phyloP scores from a whole-genome alignment of 2,113 vertebrate genomes.

The Tyto alba region DNA sequence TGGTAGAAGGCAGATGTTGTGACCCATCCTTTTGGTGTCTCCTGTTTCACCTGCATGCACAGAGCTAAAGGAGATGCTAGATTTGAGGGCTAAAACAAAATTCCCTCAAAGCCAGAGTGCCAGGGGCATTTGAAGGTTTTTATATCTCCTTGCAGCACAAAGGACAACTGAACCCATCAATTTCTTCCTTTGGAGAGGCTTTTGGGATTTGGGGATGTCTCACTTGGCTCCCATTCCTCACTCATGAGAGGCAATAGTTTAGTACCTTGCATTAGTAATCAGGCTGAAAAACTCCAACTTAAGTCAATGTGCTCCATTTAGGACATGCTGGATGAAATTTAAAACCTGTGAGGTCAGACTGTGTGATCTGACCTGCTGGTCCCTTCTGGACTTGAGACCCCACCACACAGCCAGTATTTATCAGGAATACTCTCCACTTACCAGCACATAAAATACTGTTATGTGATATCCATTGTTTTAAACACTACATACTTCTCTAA shows the following conservation, averaged over 20 bases:
- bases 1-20: neutral
- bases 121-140: neutral
- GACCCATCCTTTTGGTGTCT: neutral
- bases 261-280: neutral
- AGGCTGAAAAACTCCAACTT: neutral
- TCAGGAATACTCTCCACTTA: neutral
- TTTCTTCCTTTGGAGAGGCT: neutral
- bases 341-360: neutral
- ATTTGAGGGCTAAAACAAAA: neutral
- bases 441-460: fast-evolving
- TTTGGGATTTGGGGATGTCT: neutral
- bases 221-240: neutral
- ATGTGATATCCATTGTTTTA: fast-evolving
- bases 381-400: neutral
- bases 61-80: neutral
- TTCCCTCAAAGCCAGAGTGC: neutral
- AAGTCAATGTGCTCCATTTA: neutral
- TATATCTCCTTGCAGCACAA: neutral
- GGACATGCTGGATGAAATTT: neutral
- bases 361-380: neutral
- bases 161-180: fast-evolving
- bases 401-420: neutral
- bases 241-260: fast-evolving
- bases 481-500: neutral
- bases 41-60: neutral